These are phyloP conservation scores for Promerops cafer DNA, from an alignment of 2,113 vertebrate genomes.

Conservation along the genomic window DNA sequence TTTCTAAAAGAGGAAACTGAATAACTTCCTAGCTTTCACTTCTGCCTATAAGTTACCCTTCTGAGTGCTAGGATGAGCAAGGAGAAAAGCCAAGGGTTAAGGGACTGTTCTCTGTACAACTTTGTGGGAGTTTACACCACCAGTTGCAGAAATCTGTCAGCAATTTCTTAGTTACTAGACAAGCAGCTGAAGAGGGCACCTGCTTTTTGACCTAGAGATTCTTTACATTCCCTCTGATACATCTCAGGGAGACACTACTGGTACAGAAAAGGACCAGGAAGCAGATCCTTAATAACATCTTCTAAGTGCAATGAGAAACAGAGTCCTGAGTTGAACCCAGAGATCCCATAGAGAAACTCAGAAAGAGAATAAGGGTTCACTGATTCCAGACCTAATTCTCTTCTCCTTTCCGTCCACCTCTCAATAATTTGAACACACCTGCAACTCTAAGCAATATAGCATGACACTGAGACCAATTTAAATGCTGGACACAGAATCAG, in stretches of 20 bases:
- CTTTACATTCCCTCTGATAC: background rate
- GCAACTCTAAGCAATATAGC: background rate
- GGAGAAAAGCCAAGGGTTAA: slow-evolving; percentile 27
- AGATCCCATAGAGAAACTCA: background rate
- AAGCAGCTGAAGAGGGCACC: background rate
- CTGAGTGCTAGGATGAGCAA: slow-evolving; percentile 22
- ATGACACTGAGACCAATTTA: background rate
- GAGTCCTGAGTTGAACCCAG: background rate
- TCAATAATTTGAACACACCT: background rate
- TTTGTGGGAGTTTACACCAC: background rate
- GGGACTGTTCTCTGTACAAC: background rate
- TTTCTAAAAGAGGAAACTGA: slow-evolving; percentile 62
- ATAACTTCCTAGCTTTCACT: slow-evolving; percentile 64
- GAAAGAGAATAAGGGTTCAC: background rate
- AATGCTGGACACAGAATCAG: background rate
- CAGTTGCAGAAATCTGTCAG: background rate
- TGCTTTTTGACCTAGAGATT: background rate
- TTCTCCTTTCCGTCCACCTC: background rate
- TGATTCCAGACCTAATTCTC: background rate
- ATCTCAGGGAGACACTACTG: background rate
- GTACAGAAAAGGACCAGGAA: background rate
- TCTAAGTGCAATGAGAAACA: background rate
- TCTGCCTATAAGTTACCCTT: slow-evolving; percentile 66
- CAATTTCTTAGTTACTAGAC: background rate
- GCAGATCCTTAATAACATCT: background rate